Evolutionary conservation across 1,140 invertebrate genomes (phyloP).

Genomic region (Drosophila paulistorum): DNA sequence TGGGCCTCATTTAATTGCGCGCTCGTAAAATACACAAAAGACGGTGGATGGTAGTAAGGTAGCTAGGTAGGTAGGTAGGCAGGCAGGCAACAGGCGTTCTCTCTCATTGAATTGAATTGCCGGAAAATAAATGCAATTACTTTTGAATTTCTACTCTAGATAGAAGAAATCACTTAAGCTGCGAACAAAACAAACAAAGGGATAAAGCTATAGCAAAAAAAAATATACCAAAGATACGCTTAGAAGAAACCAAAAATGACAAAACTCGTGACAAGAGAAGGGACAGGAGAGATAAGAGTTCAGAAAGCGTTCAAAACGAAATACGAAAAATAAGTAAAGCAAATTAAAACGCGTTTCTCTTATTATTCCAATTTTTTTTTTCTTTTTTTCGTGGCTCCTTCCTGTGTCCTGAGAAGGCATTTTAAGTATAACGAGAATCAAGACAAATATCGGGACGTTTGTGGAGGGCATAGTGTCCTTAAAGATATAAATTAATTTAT

Average conservation of each 20-base stretch:
- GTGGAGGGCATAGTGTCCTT: too few species aligned
- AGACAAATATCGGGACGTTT: background rate
- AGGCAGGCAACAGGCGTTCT: constrained; percentile 1
- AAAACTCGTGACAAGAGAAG: background rate
- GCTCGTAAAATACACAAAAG: constrained; percentile 39
- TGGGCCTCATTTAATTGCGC: constrained; percentile 49
- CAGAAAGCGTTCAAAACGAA: constrained; percentile 29
- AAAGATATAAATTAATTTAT: too few species aligned
- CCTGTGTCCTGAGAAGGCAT: background rate
- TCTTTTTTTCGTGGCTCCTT: background rate
- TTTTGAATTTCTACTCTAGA: constrained; percentile 37
- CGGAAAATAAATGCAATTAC: constrained; percentile 25
- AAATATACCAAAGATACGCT: background rate
- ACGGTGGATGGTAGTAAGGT: background rate
- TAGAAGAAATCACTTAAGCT: constrained; percentile 60
- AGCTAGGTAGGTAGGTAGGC: background rate
- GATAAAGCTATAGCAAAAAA: constrained; percentile 17
- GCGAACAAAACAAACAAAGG: constrained; percentile 32
- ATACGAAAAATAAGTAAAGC: constrained; percentile 25
- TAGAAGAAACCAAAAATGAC: constrained; percentile 5
- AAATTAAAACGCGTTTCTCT: constrained; percentile 20
- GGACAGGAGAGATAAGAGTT: background rate
- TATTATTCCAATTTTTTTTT: constrained; percentile 3
- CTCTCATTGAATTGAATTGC: constrained; percentile 2
- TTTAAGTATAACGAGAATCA: background rate